Conservation (phyloP, 2,113 vertebrate genomes). For the Trematocara marginatum region DNA sequence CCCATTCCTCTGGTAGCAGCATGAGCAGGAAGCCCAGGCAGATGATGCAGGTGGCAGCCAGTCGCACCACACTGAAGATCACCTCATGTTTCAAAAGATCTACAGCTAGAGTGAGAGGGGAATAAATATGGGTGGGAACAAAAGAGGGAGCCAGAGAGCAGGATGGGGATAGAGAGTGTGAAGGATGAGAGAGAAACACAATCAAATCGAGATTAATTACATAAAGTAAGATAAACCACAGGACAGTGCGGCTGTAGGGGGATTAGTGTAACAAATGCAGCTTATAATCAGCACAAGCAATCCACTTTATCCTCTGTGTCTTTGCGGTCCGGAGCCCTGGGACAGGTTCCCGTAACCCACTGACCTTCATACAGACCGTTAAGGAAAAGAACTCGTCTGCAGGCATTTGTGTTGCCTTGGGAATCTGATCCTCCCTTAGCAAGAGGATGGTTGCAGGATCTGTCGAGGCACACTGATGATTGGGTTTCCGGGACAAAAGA, state of each 20-base stretch:
- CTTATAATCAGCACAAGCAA: conserved; percentile 50
- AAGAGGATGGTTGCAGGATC: conserved; percentile 49
- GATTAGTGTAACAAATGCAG: conserved; percentile 41
- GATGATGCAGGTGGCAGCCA: conserved; percentile 94
- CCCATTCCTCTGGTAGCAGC: conserved; percentile 96
- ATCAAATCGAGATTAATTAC: conserved; percentile 62
- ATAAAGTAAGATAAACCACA: conserved; percentile 54
- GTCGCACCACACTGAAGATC: conserved; percentile 92
- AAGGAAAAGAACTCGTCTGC: conserved; percentile 54
- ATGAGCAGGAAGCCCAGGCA: conserved; percentile 93
- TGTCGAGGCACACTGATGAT: conserved; percentile 44
- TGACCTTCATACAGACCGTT: conserved; percentile 62
- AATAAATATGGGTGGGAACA: not conserved
- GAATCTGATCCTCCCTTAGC: conserved; percentile 64
- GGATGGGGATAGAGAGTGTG: not conserved
- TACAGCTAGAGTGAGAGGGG: conserved; percentile 72
- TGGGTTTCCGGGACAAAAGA: conserved; percentile 43
- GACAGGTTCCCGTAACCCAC: conserved; percentile 45
- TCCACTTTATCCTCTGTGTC: conserved; percentile 47
- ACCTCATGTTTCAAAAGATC: conserved; percentile 95
- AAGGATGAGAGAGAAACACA: not conserved
- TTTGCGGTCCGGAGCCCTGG: conserved; percentile 31
- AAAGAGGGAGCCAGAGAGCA: conserved; percentile 5
- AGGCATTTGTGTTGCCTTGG: conserved; percentile 67
- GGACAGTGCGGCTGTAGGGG: conserved; percentile 31